phyloP scores from a whole-genome alignment of 2,888 invertebrate genomes.

The Dasypolia templi region DNA sequence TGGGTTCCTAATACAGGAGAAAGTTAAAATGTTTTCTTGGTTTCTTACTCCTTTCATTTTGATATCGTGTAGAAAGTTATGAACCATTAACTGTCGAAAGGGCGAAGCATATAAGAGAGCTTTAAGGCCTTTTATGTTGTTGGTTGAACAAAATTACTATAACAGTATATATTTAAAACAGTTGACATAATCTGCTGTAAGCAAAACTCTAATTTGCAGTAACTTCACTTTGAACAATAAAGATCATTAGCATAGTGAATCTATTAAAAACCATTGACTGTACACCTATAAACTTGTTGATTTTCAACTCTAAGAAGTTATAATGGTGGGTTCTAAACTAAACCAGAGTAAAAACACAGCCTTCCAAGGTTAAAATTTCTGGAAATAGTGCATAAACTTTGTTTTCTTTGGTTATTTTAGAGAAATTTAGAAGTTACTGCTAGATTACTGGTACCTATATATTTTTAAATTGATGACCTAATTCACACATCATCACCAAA shows the following conservation, averaged over 20 bases:
- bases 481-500: background rate
- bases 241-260: no score
- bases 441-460: background rate
- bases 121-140: background rate
- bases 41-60: constrained; percentile 20
- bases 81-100: background rate
- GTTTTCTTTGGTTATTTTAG: background rate
- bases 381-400: no score
- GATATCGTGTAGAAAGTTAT: constrained; percentile 45
- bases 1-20: constrained; percentile 37
- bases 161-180: constrained; percentile 18
- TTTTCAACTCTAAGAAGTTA: background rate
- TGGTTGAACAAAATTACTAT: background rate
- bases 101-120: background rate
- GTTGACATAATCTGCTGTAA: constrained; percentile 6
- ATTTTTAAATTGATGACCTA: background rate
- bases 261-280: no score
- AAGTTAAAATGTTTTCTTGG: constrained; percentile 24
- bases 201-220: constrained; percentile 3
- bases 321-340: background rate
- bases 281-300: background rate
- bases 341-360: no score
- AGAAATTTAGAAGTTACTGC: background rate
- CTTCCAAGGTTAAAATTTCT: no score
- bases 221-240: background rate